Conservation (phyloP, 2,888 invertebrate genomes). For the Linnaemya tessellans region DNA sequence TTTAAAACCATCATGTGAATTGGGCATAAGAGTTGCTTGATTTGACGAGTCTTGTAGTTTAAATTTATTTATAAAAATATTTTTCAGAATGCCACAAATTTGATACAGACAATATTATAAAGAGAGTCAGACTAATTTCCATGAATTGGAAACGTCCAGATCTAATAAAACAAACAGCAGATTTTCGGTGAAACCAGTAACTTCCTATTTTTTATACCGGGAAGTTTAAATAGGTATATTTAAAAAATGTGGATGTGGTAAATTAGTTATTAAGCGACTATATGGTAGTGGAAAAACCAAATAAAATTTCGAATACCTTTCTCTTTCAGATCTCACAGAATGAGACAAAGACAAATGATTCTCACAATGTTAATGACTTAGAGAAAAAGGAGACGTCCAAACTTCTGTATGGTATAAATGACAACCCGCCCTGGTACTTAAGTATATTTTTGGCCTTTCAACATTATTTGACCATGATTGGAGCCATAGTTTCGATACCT, state of each 20-base stretch:
- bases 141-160: no score
- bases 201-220: not conserved
- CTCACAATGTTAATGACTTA: constrained; percentile 9
- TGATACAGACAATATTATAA: not conserved
- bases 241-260: no score
- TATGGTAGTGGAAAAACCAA: not conserved
- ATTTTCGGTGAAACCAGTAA: not conserved
- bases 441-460: constrained; percentile 92
- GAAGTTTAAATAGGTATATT: not conserved
- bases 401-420: constrained; percentile 89
- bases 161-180: no score
- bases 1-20: no score
- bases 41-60: not conserved
- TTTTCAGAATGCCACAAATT: not conserved
- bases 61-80: no score
- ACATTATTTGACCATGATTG: constrained; percentile 94
- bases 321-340: constrained; percentile 39
- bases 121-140: no score
- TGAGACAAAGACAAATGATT: constrained; percentile 37
- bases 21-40: no score
- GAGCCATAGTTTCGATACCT: constrained; percentile 92
- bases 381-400: constrained; percentile 78
- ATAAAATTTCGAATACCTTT: not conserved
- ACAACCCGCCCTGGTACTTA: constrained; percentile 92
- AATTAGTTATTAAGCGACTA: no score